These are phyloP conservation scores for Lanistes nyassanus DNA, from an alignment of 1,140 invertebrate species.

Conservation along the genomic window DNA sequence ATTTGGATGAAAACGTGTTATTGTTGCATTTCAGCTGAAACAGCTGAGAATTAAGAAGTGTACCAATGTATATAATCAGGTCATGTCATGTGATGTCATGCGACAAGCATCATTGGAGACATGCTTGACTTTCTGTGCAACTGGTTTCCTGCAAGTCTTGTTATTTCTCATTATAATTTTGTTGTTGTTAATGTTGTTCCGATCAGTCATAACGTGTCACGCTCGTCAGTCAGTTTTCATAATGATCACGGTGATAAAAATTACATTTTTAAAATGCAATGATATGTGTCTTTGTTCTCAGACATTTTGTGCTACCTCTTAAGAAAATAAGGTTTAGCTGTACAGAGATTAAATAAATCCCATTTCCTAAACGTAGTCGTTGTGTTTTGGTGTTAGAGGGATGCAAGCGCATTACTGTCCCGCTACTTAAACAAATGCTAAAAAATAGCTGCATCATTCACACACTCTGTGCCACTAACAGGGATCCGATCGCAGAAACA, in stretches of 20 bases:
- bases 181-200: not conserved
- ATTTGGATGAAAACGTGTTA: not conserved
- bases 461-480: not conserved
- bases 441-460: not conserved
- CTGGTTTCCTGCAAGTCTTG: too few relatives aligned
- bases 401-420: not conserved
- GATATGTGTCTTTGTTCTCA: slow-evolving; percentile 8
- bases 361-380: not conserved
- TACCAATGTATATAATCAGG: slow-evolving; percentile 7
- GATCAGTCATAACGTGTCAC: not conserved
- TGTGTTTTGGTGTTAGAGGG: slow-evolving; percentile 10
- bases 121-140: too few relatives aligned
- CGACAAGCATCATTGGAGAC: too few relatives aligned
- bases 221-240: slow-evolving; percentile 1
- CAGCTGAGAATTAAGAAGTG: not conserved
- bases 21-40: slow-evolving; percentile 7
- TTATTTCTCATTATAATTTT: too few relatives aligned
- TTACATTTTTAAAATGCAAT: slow-evolving; percentile 4
- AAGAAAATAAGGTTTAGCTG: slow-evolving; percentile 7
- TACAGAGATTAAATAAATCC: slow-evolving; percentile 11
- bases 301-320: slow-evolving; percentile 10
- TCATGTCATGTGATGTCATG: too few relatives aligned
- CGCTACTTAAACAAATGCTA: not conserved
- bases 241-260: not conserved
- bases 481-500: too few relatives aligned